These are phyloP conservation scores for Nixonia krombeini DNA, from an alignment of 1,140 invertebrate genomes.

Conservation along the genomic window DNA sequence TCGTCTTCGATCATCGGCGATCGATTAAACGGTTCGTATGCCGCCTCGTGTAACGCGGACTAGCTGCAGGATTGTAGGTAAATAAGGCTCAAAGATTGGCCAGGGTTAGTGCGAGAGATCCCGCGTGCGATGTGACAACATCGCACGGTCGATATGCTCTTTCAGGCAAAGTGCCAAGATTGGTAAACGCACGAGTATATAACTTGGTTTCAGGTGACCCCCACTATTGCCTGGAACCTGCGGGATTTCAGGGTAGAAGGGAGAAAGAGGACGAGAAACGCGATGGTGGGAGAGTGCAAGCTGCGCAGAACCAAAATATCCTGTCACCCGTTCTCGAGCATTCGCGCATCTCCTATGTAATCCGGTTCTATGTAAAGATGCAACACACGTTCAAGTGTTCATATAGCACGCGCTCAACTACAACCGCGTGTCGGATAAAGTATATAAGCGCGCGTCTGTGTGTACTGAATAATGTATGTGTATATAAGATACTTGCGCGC, in stretches of 20 bases:
- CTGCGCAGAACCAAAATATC: slow-evolving; percentile 61
- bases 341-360: slow-evolving; percentile 63
- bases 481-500: slow-evolving; percentile 43
- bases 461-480: slow-evolving; percentile 36
- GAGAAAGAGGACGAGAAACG: slow-evolving; percentile 39
- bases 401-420: slow-evolving; percentile 2
- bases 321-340: slow-evolving; percentile 17
- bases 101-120: slow-evolving; percentile 51
- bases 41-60: slow-evolving; percentile 57
- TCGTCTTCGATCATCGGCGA: slow-evolving; percentile 38
- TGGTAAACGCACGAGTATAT: slow-evolving; percentile 63
- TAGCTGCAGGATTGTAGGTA: slow-evolving; percentile 44
- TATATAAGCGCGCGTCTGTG: slow-evolving; percentile 15
- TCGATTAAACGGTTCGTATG: slow-evolving; percentile 33
- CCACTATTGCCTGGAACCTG: slow-evolving; percentile 52
- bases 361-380: not conserved
- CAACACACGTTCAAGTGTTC: not conserved
- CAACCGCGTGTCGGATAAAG: slow-evolving; percentile 22
- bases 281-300: slow-evolving; percentile 55
- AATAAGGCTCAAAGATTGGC: slow-evolving; percentile 59
- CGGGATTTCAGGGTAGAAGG: slow-evolving; percentile 51
- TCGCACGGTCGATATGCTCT: slow-evolving; percentile 71
- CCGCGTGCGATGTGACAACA: slow-evolving; percentile 65
- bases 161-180: slow-evolving; percentile 73
- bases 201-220: slow-evolving; percentile 60